Evolutionary conservation across 2,888 invertebrate species (phyloP).

Genomic region (Sympetrum striolatum): DNA sequence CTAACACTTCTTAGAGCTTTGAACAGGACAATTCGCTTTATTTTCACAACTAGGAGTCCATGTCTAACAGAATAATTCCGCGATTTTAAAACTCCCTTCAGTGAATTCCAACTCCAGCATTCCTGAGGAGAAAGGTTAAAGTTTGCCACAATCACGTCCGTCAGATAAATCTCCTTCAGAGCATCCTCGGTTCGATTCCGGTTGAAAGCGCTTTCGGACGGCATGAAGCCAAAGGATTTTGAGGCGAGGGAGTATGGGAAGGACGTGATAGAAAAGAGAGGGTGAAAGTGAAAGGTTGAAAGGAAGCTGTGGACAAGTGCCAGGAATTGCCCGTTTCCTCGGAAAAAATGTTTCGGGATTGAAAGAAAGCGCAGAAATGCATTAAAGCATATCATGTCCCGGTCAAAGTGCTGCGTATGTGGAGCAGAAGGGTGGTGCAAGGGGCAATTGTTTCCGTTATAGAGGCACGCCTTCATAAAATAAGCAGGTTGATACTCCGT

Average conservation of each 20-base stretch:
- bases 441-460: neutral
- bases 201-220: neutral
- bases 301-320: neutral
- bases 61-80: too few species aligned
- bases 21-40: too few species aligned
- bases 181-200: neutral
- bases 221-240: neutral
- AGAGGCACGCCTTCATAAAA: neutral
- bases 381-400: neutral
- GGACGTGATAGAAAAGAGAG: neutral
- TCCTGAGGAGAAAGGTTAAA: too few species aligned
- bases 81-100: too few species aligned
- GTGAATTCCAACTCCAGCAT: too few species aligned
- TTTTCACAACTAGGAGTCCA: too few species aligned
- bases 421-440: neutral
- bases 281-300: neutral
- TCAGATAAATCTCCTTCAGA: too few species aligned
- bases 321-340: neutral
- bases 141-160: too few species aligned
- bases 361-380: neutral
- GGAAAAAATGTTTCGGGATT: neutral
- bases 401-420: neutral
- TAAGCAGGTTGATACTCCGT: neutral
- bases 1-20: too few species aligned
- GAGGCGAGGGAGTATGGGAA: neutral